Evolutionary conservation across 1,140 invertebrate genomes (phyloP).

Genomic region (Telenomus remus): DNA sequence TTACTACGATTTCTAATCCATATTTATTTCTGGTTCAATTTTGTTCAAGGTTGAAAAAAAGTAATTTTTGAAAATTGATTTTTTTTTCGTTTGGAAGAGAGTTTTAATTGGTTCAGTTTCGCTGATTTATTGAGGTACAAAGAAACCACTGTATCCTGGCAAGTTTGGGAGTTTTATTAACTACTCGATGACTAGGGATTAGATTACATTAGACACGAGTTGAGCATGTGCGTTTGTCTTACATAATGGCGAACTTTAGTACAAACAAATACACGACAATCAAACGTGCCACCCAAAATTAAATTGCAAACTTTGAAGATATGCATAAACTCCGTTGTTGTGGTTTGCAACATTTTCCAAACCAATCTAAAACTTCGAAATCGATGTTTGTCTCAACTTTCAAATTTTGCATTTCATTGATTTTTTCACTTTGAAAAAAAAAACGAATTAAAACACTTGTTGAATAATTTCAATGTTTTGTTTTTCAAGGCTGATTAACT

Average conservation of each 20-base stretch:
- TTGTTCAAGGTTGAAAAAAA: no score
- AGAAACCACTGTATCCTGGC: conserved; percentile 39
- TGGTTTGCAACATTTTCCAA: neutral
- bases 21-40: no score
- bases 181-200: conserved; percentile 44
- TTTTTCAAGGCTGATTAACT: no score
- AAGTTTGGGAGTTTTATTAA: conserved; percentile 44
- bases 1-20: neutral
- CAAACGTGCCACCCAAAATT: neutral
- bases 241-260: conserved; percentile 30
- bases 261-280: conserved; percentile 32
- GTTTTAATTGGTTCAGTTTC: conserved; percentile 20
- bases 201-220: conserved; percentile 44
- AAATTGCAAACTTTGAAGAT: no score
- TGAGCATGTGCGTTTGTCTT: conserved; percentile 20
- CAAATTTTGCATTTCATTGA: no score
- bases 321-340: no score
- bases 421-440: no score
- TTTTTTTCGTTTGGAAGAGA: no score
- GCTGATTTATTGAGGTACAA: conserved; percentile 52
- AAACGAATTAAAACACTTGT: no score
- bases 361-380: neutral
- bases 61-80: neutral
- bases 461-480: no score
- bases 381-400: no score